phyloP scores from a whole-genome alignment of 2,797 vertebrate genomes.

The Acanthurus tractus region DNA sequence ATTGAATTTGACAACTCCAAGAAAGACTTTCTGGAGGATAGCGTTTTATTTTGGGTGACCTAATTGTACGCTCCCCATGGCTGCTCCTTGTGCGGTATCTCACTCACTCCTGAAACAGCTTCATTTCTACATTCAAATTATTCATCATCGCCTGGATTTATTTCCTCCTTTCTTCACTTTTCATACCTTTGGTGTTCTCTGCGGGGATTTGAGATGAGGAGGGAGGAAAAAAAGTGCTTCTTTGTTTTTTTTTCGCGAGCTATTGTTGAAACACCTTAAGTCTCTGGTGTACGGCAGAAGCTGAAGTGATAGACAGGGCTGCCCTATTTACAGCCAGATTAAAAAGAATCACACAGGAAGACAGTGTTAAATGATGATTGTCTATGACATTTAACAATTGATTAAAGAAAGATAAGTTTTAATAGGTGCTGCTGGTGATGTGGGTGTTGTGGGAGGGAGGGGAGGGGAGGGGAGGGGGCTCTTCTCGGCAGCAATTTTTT shows the following conservation, averaged over 20 bases:
- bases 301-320: slow-evolving; percentile 87
- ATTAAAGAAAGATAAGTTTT: slow-evolving; percentile 86
- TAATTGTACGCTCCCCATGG: slow-evolving; percentile 86
- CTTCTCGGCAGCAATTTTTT: slow-evolving; percentile 59
- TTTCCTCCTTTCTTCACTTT: slow-evolving; percentile 87
- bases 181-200: slow-evolving; percentile 89
- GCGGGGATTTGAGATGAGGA: slow-evolving; percentile 87
- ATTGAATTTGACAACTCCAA: slow-evolving; percentile 86
- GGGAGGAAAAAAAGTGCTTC: slow-evolving; percentile 75
- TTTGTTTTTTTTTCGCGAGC: slow-evolving; percentile 78
- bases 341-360: slow-evolving; percentile 87
- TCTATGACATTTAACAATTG: slow-evolving; percentile 86
- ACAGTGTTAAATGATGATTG: slow-evolving; percentile 86
- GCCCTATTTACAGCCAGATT: slow-evolving; percentile 89
- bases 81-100: slow-evolving; percentile 84
- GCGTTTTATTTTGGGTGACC: slow-evolving; percentile 86
- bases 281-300: slow-evolving; percentile 85
- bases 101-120: slow-evolving; percentile 85
- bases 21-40: slow-evolving; percentile 84
- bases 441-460: slow-evolving; percentile 53
- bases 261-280: slow-evolving; percentile 90
- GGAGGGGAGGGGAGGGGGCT: slow-evolving; percentile 26
- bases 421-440: slow-evolving; percentile 75
- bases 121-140: slow-evolving; percentile 90
- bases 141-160: slow-evolving; percentile 88